Base-by-base conservation (phyloP, 2,888 invertebrate genomes). In the Harpalus rubripes region DNA sequence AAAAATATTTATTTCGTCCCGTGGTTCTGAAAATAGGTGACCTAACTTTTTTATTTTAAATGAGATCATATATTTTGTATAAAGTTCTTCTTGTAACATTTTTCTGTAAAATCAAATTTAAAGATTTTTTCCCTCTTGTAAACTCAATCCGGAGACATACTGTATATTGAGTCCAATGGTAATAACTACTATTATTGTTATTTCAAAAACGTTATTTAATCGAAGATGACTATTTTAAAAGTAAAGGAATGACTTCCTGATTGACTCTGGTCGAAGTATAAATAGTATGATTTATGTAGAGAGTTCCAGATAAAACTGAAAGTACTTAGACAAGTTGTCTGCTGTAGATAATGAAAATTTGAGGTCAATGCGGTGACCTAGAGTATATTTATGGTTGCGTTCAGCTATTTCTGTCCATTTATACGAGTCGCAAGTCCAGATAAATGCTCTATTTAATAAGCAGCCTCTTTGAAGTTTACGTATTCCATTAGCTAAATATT, bases 401-500 rank as follows among this genome's bases (percentile, higher is more conserved):
- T 56, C 78, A 78, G 78, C 39, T 74, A 74, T 74, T 74, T 74
- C 72, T 74, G 72, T 74, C 44, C 72, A 74, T 74, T 74, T 74
- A 74, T 74, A 74, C 41, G 72, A 74, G 41, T 74, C 59, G 56
- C 59, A 32, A 78, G 56, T 78, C 12, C 59, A 78, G 56, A 78
- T 78, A 78, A 78, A 78, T 78, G 78, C 59, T 78, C 56, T 78
- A 78, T 78, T 78, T 78, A 78, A 78, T 78, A 78, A 78, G 56
- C 32, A 58, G 44, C 10, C 72, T 74, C 72, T 74, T 74, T 74
- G 72, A 74, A 74, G 72, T 78, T 78, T 78, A 58, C 78, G 78
- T 78, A 78, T 78, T 78, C 78, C 78, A 78, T 78, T 78, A 78
- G 78, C 58, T 78, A 78, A 78, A 78, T 78, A 78, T 78, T 78